Evolutionary conservation across 2,888 invertebrate genomes (phyloP).

Genomic region (Mamestra brassicae): DNA sequence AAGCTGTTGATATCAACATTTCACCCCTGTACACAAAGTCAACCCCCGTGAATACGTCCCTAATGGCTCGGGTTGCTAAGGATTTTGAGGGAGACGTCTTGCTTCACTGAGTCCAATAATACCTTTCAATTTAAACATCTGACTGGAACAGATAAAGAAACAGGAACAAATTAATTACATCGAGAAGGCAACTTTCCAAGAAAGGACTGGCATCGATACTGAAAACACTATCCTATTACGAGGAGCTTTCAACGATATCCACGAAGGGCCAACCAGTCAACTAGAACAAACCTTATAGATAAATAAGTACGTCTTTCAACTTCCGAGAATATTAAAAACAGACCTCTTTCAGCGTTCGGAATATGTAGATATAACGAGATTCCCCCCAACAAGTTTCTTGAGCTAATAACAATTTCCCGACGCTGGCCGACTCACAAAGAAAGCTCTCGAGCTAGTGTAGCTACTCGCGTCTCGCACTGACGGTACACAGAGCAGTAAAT

Average conservation of each 20-base stretch:
- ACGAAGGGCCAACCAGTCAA: slow-evolving; percentile 16
- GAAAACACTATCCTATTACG: neutral
- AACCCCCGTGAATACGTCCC: neutral
- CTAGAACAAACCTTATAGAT: slow-evolving; percentile 30
- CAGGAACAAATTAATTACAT: slow-evolving; percentile 23
- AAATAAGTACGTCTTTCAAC: slow-evolving; percentile 34
- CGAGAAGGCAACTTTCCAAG: slow-evolving; percentile 2
- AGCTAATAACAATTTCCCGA: slow-evolving; percentile 61
- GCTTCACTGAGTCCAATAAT: neutral
- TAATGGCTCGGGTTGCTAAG: neutral
- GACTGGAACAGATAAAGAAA: neutral
- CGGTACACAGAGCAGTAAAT: slow-evolving; percentile 59
- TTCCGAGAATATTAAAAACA: slow-evolving; percentile 57
- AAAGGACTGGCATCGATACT: slow-evolving; percentile 11
- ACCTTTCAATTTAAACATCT: neutral
- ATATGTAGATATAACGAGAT: slow-evolving; percentile 63
- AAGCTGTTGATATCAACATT: slow-evolving; percentile 8
- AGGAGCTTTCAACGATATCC: neutral
- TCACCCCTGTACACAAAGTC: slow-evolving; percentile 12
- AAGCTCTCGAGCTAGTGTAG: slow-evolving; percentile 52
- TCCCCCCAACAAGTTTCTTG: slow-evolving; percentile 59
- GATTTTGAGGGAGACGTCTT: neutral
- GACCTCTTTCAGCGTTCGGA: slow-evolving; percentile 56
- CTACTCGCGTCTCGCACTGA: slow-evolving; percentile 52
- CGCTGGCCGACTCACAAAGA: slow-evolving; percentile 58